Percentiles rank a stretch among this genome's conserved stretches.
phyloP scores from a whole-genome alignment of 2,888 invertebrate species.

The Octodonta nipae region DNA sequence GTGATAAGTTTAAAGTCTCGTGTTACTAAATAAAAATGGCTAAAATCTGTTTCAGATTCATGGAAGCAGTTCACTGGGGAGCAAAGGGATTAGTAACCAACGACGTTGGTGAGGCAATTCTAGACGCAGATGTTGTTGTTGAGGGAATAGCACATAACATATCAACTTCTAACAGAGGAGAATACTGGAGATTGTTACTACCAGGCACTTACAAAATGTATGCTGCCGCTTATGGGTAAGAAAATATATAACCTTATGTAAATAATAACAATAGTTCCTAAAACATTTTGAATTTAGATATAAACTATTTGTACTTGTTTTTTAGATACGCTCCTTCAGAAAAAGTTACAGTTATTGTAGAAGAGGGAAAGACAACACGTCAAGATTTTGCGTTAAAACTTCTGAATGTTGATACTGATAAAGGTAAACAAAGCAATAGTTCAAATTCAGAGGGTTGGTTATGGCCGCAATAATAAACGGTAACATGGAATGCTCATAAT shows the following conservation, averaged over 20 bases:
- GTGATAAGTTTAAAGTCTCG: too few relatives aligned
- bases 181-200: conserved; percentile 85
- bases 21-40: too few relatives aligned
- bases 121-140: conserved; percentile 63
- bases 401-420: conserved; percentile 22
- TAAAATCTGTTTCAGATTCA: conserved; percentile 49
- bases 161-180: conserved; percentile 65
- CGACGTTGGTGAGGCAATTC: conserved; percentile 45
- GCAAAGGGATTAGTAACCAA: conserved; percentile 54
- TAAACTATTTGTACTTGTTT: conserved; percentile 11
- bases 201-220: conserved; percentile 74
- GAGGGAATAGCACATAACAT: conserved; percentile 69
- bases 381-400: conserved; percentile 36
- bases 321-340: conserved; percentile 43
- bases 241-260: too few relatives aligned
- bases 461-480: conserved; percentile 18
- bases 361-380: conserved; percentile 30
- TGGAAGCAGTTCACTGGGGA: conserved; percentile 70
- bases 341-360: conserved; percentile 30
- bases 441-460: conserved; percentile 19
- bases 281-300: too few relatives aligned
- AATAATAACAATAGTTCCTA: too few relatives aligned
- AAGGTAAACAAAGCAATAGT: conserved; percentile 13
- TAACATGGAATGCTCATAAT: too few relatives aligned
- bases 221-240: conserved; percentile 61